A percentile compares a stretch with the other conserved stretches of the same genome.
Conservation (phyloP, 2,888 invertebrate species). For the Choristoneura rosaceana region DNA sequence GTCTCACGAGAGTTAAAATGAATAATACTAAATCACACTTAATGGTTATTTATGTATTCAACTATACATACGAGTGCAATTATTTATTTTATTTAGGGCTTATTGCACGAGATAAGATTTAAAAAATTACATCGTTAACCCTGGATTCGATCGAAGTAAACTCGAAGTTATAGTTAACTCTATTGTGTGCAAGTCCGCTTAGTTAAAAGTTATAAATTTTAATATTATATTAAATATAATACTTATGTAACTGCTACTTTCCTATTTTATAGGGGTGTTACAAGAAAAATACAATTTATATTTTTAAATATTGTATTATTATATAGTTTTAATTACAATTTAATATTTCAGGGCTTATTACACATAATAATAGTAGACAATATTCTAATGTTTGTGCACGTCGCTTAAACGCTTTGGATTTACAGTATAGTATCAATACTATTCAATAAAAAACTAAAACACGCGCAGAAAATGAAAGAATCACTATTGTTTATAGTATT, state of each 20-base stretch:
- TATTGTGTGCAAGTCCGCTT: no score
- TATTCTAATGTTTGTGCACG: background rate
- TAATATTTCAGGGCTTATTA: background rate
- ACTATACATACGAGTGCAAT: no score
- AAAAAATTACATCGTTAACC: no score
- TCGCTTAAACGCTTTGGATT: background rate
- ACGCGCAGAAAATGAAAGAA: background rate
- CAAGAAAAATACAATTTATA: background rate
- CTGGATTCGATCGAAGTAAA: background rate
- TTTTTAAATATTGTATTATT: no score
- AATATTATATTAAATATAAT: no score
- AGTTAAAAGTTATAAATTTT: no score
- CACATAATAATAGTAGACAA: background rate
- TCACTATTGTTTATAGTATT: background rate
- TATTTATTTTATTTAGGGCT: background rate
- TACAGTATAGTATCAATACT: background rate
- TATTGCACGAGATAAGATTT: no score
- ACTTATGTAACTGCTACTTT: background rate
- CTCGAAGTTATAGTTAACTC: no score
- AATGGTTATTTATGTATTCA: no score
- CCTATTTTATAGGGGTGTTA: background rate
- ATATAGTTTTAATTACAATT: background rate
- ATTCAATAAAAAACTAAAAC: constrained; percentile 3
- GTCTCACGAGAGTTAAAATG: no score
- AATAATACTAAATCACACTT: no score